A percentile compares a stretch with the other conserved stretches of the same genome.
phyloP scores from a whole-genome alignment of 2,888 invertebrate species.

The Phorcus lineatus region DNA sequence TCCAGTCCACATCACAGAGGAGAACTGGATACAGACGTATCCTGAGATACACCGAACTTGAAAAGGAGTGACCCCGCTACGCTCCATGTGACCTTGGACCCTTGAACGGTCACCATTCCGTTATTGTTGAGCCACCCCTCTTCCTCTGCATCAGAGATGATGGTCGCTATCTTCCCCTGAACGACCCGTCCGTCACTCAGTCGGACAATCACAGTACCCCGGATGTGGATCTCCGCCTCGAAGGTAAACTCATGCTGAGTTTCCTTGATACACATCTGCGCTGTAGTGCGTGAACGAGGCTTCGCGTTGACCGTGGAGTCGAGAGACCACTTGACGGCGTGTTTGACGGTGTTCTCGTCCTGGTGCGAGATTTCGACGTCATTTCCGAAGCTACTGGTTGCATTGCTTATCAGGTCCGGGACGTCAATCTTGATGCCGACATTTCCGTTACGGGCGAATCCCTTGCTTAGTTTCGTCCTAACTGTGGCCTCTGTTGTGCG shows the following conservation, averaged over 20 bases:
- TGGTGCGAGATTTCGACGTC: not conserved
- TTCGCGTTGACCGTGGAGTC: conserved; percentile 4
- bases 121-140: not conserved
- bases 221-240: not conserved
- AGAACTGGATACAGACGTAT: not conserved
- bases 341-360: conserved; percentile 1
- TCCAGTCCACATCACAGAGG: not conserved
- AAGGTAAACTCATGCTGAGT: not conserved
- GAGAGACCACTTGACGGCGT: conserved; percentile 1
- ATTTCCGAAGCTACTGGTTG: not conserved
- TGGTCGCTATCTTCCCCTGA: not conserved
- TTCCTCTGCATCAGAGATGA: not conserved
- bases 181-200: not conserved
- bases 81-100: not conserved
- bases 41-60: conserved; percentile 2
- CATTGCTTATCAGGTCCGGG: not conserved
- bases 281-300: not conserved
- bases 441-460: not conserved
- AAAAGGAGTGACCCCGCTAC: not conserved
- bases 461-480: not conserved
- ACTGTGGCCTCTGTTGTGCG: not conserved
- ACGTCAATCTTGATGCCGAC: conserved; percentile 8
- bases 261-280: not conserved
- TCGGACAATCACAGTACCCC: not conserved
- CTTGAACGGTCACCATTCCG: not conserved